Evolutionary conservation across 2,113 vertebrate genomes (phyloP), one percentile per base, ranked within the genome.

Genomic region (Equus przewalskii): DNA sequence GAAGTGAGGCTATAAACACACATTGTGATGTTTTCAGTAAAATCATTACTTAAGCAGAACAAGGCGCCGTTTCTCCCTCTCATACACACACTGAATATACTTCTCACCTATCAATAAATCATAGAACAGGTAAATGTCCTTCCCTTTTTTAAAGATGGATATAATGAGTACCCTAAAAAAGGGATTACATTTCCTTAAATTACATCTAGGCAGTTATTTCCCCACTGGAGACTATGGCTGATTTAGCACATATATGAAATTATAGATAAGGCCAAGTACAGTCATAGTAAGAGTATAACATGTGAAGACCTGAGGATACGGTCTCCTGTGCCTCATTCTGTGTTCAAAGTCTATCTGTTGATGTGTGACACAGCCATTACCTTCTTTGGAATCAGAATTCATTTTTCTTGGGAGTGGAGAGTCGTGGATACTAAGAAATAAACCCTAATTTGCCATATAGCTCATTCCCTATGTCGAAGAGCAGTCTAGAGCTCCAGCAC

Each of bases 361-460:
- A 72, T 51, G 33, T 85, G 60, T 58, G 26, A 60, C 56, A 64
- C 26, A 78, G 54, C 7, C 16, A 24, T 41, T 90, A 56, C 49
- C 30, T 6, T 67, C 60, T 88, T 78, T 81, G n/a, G n/a, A 81
- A 89, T 80, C 33, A 73, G 54, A 72, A 79, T 93, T 95, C 72
- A 58, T 36, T 92, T 69, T 87, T 7, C 7, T 44, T 19, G 26
- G 0, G 9, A 0, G 4, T 41, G 3, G 36, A 0, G 4, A 0
- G 7, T 7, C 1, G 21, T 60, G 41, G 44, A 15, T 12, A 44
- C 11, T 90, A 85, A 93, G 28, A 84, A 86, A 91, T 58, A 10
- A 97, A 72, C 72, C 36, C 19, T 60, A 22, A 44, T 69, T 51
- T 79, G 36, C 36, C 54, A 58, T 13, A 10, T 33, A 28, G 12